These are phyloP conservation scores for Coluber constrictor DNA, from an alignment of 2,797 vertebrate genomes.

Conservation along the genomic window DNA sequence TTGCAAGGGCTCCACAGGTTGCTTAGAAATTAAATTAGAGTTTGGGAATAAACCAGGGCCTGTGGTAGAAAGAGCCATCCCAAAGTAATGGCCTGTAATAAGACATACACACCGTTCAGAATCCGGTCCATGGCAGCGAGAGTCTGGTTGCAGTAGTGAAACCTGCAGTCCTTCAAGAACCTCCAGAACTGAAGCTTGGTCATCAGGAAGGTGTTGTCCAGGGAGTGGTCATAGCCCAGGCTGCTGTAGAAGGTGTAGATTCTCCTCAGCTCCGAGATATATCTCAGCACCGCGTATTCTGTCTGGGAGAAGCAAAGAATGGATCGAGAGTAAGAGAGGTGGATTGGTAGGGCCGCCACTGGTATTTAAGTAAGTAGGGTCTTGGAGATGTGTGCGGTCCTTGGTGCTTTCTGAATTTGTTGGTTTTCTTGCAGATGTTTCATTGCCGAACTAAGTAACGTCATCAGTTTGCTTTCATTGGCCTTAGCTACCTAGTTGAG, in stretches of 20 bases:
- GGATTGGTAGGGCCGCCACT: neutral
- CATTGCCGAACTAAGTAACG: neutral
- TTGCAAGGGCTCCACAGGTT: neutral
- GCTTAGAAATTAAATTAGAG: neutral
- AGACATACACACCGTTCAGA: conserved; percentile 68
- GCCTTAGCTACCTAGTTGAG: neutral
- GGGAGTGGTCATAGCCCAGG: conserved; percentile 70
- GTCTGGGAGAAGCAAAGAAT: conserved; percentile 68
- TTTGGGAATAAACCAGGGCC: neutral
- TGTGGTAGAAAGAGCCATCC: neutral
- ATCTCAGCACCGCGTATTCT: conserved; percentile 75
- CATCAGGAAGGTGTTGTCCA: conserved; percentile 77
- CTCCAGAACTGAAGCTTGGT: conserved; percentile 86
- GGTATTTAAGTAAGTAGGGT: neutral
- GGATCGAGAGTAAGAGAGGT: neutral
- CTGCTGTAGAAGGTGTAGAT: conserved; percentile 85
- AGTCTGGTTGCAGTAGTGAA: conserved; percentile 75
- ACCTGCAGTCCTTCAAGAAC: conserved; percentile 86
- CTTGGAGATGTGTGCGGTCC: neutral
- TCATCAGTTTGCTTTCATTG: neutral
- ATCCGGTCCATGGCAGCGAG: conserved; percentile 78
- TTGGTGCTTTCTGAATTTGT: neutral
- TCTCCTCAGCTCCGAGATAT: conserved; percentile 73
- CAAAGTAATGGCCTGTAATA: neutral
- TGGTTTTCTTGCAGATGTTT: neutral